These are phyloP conservation scores for Cecidostiba fungosa DNA, from an alignment of 2,888 invertebrate species.

Conservation along the genomic window DNA sequence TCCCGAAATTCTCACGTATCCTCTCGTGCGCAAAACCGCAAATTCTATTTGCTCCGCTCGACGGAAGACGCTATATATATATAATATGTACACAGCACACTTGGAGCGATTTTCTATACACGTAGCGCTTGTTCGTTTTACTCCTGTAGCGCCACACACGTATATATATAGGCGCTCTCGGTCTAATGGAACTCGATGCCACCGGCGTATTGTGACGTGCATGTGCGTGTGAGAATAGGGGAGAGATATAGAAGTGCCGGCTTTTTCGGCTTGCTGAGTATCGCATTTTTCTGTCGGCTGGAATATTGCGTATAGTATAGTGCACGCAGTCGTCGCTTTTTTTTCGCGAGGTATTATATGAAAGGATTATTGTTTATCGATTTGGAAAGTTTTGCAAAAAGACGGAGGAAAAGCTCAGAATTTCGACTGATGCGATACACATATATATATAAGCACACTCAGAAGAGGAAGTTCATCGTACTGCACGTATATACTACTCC, in stretches of 20 bases:
- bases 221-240: background rate
- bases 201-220: constrained; percentile 52
- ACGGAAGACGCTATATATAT: constrained; percentile 69
- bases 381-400: background rate
- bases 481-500: background rate
- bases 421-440: background rate
- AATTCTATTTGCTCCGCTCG: constrained; percentile 75
- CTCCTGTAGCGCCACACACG: constrained; percentile 56
- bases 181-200: constrained; percentile 72
- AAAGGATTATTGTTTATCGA: constrained; percentile 15
- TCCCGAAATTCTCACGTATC: background rate
- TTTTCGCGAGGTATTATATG: background rate
- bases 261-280: constrained; percentile 25
- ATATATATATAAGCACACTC: too few species aligned
- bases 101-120: constrained; percentile 59
- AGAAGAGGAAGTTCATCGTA: background rate
- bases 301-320: constrained; percentile 21
- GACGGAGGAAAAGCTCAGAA: background rate
- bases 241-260: constrained; percentile 1
- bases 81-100: constrained; percentile 6
- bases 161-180: constrained; percentile 41
- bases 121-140: constrained; percentile 64
- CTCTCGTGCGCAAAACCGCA: constrained; percentile 68
- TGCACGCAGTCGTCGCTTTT: background rate
- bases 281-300: constrained; percentile 37